Percentiles rank a stretch among this genome's conserved stretches.
Evolutionary conservation across 2,113 vertebrate genomes (phyloP).

Genomic region (Poeciliopsis turrubarensis): DNA sequence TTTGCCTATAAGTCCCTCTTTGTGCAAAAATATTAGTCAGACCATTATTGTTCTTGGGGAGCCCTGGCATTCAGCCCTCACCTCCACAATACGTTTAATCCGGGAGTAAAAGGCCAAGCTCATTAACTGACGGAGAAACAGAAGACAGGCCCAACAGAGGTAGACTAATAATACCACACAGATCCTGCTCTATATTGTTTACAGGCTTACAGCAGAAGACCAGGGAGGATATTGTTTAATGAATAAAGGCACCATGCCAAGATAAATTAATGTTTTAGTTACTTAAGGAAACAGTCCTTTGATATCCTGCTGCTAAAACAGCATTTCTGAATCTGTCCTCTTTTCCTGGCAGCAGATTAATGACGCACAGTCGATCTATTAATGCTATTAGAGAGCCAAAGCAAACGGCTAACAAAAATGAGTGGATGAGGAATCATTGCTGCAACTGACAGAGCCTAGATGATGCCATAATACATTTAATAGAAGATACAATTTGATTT

Average conservation of each 20-base stretch:
- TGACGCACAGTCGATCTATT: slow-evolving; percentile 63
- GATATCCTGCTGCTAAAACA: slow-evolving; percentile 35
- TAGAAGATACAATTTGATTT: slow-evolving; percentile 18
- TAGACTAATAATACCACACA: background rate
- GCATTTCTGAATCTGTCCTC: slow-evolving; percentile 51
- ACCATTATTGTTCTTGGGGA: background rate
- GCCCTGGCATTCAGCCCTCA: slow-evolving; percentile 26
- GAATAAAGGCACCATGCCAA: slow-evolving; percentile 36
- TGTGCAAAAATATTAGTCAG: background rate
- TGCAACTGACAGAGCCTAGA: slow-evolving; percentile 15
- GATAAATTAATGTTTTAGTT: slow-evolving; percentile 35
- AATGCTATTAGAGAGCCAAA: slow-evolving; percentile 62
- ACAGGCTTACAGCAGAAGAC: background rate
- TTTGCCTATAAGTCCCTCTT: background rate
- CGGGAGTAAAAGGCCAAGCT: slow-evolving; percentile 48
- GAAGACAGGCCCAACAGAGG: slow-evolving; percentile 23
- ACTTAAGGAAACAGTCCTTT: slow-evolving; percentile 35
- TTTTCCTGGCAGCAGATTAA: slow-evolving; percentile 70
- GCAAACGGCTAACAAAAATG: slow-evolving; percentile 22
- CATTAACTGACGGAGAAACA: slow-evolving; percentile 40
- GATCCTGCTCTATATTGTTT: slow-evolving; percentile 13
- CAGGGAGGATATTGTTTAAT: slow-evolving; percentile 10
- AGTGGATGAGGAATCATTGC: slow-evolving; percentile 12
- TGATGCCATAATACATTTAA: slow-evolving; percentile 13
- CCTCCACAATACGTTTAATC: slow-evolving; percentile 38